phyloP scores from a whole-genome alignment of 2,888 invertebrate species.

The Panorpa germanica region DNA sequence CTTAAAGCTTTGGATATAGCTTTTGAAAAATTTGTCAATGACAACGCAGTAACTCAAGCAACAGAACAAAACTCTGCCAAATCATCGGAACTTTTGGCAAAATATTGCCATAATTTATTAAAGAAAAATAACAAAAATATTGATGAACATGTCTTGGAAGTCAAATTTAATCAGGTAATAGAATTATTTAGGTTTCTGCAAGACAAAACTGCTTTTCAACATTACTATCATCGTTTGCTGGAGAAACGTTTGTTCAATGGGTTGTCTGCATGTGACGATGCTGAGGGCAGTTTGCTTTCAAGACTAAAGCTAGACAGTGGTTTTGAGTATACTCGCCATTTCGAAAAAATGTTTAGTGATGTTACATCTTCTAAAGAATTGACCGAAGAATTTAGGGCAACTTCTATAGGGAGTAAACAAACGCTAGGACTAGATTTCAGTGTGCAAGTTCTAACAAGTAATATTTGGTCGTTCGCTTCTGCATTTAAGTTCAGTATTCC shows the following conservation, averaged over 20 bases:
- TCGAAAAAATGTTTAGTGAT: constrained; percentile 98
- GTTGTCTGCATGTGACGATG: constrained; percentile 97
- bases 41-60: constrained; percentile 87
- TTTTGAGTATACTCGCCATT: constrained; percentile 96
- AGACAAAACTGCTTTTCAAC: constrained; percentile 99
- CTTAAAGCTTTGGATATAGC: constrained; percentile 95
- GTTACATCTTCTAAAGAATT: constrained; percentile 96
- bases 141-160: constrained; percentile 95
- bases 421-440: constrained; percentile 88
- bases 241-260: constrained; percentile 95
- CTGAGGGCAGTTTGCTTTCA: constrained; percentile 98
- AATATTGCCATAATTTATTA: constrained; percentile 91
- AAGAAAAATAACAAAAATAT: constrained; percentile 98
- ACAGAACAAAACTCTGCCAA: constrained; percentile 83
- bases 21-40: constrained; percentile 94
- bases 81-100: constrained; percentile 92
- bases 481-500: constrained; percentile 85
- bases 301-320: constrained; percentile 98
- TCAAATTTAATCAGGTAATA: constrained; percentile 98
- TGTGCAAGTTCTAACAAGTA: constrained; percentile 90
- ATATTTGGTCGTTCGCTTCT: constrained; percentile 98
- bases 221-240: constrained; percentile 98
- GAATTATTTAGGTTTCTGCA: constrained; percentile 99
- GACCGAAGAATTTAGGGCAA: constrained; percentile 80
- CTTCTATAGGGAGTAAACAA: constrained; percentile 31